Conservation (phyloP, 2,888 invertebrate genomes). For the Mantis religiosa region DNA sequence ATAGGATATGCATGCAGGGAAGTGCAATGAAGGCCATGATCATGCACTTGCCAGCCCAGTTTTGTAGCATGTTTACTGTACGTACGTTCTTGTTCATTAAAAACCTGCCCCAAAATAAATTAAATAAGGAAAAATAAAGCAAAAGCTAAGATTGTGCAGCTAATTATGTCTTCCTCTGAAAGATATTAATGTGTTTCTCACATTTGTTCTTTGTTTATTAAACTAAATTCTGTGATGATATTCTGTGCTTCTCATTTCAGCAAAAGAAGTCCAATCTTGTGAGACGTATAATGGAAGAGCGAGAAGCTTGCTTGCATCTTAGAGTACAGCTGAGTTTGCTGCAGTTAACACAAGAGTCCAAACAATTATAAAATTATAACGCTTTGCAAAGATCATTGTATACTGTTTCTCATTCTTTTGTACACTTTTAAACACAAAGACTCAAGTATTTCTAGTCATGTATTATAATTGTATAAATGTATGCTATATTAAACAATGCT, state of each 20-base stretch:
- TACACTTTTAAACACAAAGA: background rate
- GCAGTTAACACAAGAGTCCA: slow-evolving; percentile 30
- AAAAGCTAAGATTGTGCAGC: too few relatives aligned
- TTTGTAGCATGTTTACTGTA: too few relatives aligned
- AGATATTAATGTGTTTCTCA: too few relatives aligned
- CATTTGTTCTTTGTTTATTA: too few relatives aligned
- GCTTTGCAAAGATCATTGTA: background rate
- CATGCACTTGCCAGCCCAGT: too few relatives aligned
- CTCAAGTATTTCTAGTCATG: background rate
- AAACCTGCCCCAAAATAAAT: too few relatives aligned
- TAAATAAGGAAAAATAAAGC: too few relatives aligned
- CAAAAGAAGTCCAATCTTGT: slow-evolving; percentile 63
- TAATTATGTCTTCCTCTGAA: too few relatives aligned
- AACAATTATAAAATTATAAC: slow-evolving; percentile 21
- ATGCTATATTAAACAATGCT: background rate
- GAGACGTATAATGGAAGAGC: slow-evolving; percentile 67
- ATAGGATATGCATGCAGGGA: too few relatives aligned
- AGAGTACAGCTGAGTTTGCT: slow-evolving; percentile 49
- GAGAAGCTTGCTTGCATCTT: slow-evolving; percentile 66
- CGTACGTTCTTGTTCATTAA: too few relatives aligned
- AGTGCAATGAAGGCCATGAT: too few relatives aligned
- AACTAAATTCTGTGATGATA: background rate
- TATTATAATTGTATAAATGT: background rate
- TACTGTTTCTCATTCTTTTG: background rate
- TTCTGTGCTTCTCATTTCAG: slow-evolving; percentile 27